A percentile compares a stretch with the other conserved stretches of the same genome.
phyloP scores from a whole-genome alignment of 2,797 vertebrate genomes.

The Centroberyx gerrardi region DNA sequence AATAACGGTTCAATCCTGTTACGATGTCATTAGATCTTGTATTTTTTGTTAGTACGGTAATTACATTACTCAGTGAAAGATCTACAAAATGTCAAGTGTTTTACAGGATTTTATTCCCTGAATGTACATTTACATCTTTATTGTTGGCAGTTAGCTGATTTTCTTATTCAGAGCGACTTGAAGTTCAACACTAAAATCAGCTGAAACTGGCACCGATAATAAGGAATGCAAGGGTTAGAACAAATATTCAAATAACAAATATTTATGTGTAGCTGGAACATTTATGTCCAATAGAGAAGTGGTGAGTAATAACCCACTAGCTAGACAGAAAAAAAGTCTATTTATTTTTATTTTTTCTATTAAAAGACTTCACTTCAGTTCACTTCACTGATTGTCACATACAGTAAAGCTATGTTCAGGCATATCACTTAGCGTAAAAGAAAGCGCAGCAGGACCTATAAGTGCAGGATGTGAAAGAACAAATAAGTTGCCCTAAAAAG shows the following conservation, averaged over 20 bases:
- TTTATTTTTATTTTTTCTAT: background rate
- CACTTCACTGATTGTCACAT: slow-evolving; percentile 32
- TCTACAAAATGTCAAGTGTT: slow-evolving; percentile 8
- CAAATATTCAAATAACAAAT: no score
- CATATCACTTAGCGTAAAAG: slow-evolving; percentile 11
- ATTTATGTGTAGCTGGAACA: no score
- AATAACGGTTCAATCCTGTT: slow-evolving; percentile 20
- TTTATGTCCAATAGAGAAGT: no score
- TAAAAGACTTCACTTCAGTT: slow-evolving; percentile 9
- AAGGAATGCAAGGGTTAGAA: no score
- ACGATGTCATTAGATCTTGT: slow-evolving; percentile 13
- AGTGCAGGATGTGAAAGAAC: slow-evolving; percentile 40
- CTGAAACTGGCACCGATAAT: no score
- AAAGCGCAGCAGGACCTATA: slow-evolving; percentile 29
- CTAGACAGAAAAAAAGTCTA: background rate
- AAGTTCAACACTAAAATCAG: no score
- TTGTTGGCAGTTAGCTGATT: no score
- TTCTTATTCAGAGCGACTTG: no score
- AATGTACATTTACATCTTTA: background rate
- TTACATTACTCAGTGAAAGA: slow-evolving; percentile 11
- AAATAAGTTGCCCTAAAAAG: slow-evolving; percentile 59
- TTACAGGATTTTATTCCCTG: background rate
- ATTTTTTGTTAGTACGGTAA: slow-evolving; percentile 6
- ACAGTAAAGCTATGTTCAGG: slow-evolving; percentile 37
- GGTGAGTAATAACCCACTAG: background rate